These are phyloP conservation scores for Grallaria varia DNA, from an alignment of 2,113 vertebrate genomes.

Conservation along the genomic window DNA sequence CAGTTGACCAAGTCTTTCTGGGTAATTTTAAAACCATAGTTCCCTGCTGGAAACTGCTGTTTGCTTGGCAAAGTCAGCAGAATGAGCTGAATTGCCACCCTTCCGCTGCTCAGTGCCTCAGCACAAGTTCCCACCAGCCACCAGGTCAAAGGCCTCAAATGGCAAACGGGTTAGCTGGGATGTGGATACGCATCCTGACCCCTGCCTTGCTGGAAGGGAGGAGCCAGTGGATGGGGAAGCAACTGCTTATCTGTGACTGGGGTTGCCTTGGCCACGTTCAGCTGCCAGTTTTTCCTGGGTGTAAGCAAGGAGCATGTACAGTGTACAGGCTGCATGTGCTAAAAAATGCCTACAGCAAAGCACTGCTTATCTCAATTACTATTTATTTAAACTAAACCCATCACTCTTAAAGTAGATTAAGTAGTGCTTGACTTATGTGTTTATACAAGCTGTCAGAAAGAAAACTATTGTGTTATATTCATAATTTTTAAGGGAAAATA, in stretches of 20 bases:
- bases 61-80: neutral
- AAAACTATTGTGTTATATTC: neutral
- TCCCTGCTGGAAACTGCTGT: neutral
- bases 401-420: neutral
- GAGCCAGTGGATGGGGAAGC: neutral
- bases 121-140: neutral
- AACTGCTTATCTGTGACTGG: neutral
- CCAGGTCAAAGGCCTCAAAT: neutral
- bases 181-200: accelerated
- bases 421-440: neutral
- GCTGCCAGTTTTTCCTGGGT: neutral
- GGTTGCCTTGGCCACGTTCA: neutral
- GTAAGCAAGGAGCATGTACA: neutral
- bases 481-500: neutral
- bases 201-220: neutral
- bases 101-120: accelerated
- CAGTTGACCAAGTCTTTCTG: neutral
- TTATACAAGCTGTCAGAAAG: neutral
- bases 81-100: neutral
- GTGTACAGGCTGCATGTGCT: neutral
- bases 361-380: neutral
- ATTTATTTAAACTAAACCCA: neutral
- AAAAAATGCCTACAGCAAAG: neutral
- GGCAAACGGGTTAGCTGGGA: neutral
- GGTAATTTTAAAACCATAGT: neutral